Evolutionary conservation across 1,140 invertebrate genomes (phyloP), one percentile per base, ranked within the genome.

Genomic region (Vanessa atalanta): DNA sequence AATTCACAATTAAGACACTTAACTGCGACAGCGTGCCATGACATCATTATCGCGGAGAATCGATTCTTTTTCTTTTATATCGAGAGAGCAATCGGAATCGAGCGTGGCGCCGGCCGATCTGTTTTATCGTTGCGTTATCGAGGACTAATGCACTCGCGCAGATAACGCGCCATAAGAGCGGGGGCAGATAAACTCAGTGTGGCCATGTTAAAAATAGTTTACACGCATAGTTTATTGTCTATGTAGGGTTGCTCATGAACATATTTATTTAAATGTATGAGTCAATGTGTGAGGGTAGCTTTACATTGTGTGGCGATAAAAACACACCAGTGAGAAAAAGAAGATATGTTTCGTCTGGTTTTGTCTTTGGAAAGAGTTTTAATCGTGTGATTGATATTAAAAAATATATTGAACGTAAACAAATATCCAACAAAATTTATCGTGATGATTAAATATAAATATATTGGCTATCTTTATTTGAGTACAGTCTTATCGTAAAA

Each of bases 181-280:
- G 87, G 85, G 81, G 90, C 89, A 87, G 89, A 92, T 91, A 91
- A 89, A 87, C 84, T 79, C 89, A 76, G 89, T 91, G 90, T 92
- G 90, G 88, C 82, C 90, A 88, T 92, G 90, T 90, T 92, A 88
- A 87, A 90, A 92, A 92, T 90, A 90, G 88, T 90, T 90, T 90
- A 90, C 88, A 90, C 84, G 88, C 86, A 90, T 92, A 90, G 87
- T 89, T 89, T 86, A 85, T 87, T 83, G 80, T 86, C 80, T 83
- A 82, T 73, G 71, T 83, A 83, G 84, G 85, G 83, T 80, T 83
- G 74, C 67, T 53, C n/a, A 15, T 66, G 50, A 23, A 57, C 51
- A 20, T 61, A 31, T 61, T 61, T 61, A 61, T 61, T 61, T 37
- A 37, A 61, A 47, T 65, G 13, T 65, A 47, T 16, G 37, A n/a